A percentile compares a stretch with the other conserved stretches of the same genome.
Conservation (phyloP, 2,113 vertebrate species). For the Xiphophorus maculatus region DNA sequence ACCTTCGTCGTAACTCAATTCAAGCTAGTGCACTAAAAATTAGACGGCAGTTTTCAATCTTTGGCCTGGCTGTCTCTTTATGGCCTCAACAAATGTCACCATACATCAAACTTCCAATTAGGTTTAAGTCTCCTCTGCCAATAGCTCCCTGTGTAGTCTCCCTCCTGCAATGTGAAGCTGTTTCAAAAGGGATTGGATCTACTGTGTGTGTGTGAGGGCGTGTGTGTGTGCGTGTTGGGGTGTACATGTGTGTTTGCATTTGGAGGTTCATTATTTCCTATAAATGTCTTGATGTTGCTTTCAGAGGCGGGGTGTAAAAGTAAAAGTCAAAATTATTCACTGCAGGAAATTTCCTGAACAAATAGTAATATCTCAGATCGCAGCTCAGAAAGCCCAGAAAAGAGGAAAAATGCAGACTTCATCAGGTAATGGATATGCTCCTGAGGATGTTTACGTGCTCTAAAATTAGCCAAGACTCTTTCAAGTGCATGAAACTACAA, state of each 20-base stretch:
- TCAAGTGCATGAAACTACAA: background rate
- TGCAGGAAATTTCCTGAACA: constrained; percentile 10
- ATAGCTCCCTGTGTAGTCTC: constrained; percentile 14
- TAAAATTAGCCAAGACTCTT: constrained; percentile 1
- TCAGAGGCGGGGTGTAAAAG: background rate
- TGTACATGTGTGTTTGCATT: background rate
- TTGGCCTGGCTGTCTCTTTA: background rate
- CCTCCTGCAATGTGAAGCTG: constrained; percentile 15
- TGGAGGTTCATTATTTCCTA: background rate
- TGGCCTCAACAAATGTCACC: constrained; percentile 33
- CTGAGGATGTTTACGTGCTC: constrained; percentile 6
- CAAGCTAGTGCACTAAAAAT: constrained; percentile 33
- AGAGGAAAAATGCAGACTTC: constrained; percentile 10
- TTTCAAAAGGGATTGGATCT: constrained; percentile 25
- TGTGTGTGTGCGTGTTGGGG: background rate
- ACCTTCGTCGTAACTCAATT: constrained; percentile 43
- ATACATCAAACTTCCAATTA: constrained; percentile 57
- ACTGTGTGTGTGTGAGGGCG: background rate
- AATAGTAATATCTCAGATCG: background rate
- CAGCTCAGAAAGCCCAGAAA: constrained; percentile 1
- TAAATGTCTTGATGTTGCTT: background rate
- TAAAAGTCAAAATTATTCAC: constrained; percentile 23
- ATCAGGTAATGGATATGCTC: background rate
- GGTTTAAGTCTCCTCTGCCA: constrained; percentile 37
- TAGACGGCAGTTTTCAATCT: constrained; percentile 31